Conservation (phyloP, 2,113 vertebrate genomes). For the Onychorhynchus coronatus region DNA sequence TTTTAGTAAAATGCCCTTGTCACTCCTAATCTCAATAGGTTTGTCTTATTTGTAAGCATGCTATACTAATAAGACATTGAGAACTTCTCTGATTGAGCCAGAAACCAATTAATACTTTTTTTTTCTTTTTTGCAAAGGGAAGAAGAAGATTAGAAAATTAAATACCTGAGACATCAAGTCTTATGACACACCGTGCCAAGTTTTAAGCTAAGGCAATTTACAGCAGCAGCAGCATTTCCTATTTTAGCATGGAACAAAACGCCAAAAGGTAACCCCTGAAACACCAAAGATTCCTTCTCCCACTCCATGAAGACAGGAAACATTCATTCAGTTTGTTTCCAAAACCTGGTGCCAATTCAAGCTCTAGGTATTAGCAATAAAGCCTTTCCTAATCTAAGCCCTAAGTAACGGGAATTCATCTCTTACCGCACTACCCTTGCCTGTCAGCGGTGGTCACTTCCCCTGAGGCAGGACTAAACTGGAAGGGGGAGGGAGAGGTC, state of each 20-base stretch:
- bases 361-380: constrained; percentile 28
- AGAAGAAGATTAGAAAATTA: neutral
- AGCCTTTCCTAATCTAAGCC: neutral
- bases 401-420: neutral
- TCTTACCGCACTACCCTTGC: neutral
- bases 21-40: neutral
- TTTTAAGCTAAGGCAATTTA: neutral
- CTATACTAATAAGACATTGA: neutral
- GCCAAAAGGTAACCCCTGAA: neutral
- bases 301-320: neutral
- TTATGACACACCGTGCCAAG: neutral
- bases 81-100: neutral
- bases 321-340: neutral
- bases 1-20: neutral
- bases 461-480: neutral
- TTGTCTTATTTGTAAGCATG: neutral
- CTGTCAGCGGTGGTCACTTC: neutral
- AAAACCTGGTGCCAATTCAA: constrained; percentile 22
- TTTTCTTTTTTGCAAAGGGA: neutral
- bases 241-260: neutral
- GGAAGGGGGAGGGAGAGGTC: neutral
- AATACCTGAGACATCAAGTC: neutral
- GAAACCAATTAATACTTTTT: neutral
- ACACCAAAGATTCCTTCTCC: neutral
- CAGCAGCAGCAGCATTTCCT: neutral